Percentiles rank a stretch among this genome's conserved stretches.
Conservation (phyloP, 2,113 vertebrate species). For the Strix uralensis region DNA sequence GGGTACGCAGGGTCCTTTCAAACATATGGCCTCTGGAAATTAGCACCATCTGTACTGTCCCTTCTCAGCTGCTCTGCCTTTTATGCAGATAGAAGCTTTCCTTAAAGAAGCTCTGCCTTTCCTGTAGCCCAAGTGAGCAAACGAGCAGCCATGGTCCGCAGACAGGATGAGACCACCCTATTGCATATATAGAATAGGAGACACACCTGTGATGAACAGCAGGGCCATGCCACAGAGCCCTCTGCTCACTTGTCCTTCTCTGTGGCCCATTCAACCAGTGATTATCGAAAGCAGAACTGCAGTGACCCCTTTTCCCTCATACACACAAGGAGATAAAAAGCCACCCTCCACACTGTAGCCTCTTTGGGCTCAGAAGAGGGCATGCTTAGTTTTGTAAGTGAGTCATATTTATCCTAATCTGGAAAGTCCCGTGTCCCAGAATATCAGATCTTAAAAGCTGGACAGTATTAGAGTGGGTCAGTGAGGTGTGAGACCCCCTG, state of each 20-base stretch:
- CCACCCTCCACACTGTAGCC: background rate
- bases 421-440: background rate
- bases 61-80: background rate
- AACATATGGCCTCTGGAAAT: conserved; percentile 33
- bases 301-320: background rate
- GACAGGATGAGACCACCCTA: background rate
- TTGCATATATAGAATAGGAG: background rate
- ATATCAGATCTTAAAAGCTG: background rate
- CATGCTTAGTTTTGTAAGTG: background rate
- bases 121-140: background rate
- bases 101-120: background rate
- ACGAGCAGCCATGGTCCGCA: background rate
- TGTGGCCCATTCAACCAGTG: fast-evolving
- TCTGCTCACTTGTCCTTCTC: background rate
- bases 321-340: background rate
- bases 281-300: background rate
- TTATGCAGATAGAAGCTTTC: background rate
- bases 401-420: background rate
- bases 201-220: background rate
- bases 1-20: background rate
- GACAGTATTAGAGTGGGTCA: background rate
- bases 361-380: background rate
- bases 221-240: background rate
- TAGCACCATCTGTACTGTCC: conserved; percentile 16
- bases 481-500: background rate